Evolutionary conservation across 1,140 invertebrate species (phyloP).

Genomic region (Drosophila sturtevanti): DNA sequence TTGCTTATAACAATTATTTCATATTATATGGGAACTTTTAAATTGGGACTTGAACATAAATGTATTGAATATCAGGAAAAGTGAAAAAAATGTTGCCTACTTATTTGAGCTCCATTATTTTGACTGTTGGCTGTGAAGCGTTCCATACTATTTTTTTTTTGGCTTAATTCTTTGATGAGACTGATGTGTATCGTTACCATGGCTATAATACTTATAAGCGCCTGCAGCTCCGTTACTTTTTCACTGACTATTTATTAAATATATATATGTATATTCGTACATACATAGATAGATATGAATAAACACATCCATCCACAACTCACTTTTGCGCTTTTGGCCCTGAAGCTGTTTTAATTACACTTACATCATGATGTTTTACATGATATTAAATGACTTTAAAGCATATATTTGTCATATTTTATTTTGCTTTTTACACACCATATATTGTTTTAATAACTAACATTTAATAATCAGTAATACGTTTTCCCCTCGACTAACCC

Average conservation of each 20-base stretch:
- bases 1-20: too few relatives aligned
- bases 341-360: conserved; percentile 36
- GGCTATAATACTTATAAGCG: background rate
- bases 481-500: background rate
- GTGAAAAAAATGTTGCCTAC: background rate
- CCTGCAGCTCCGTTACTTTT: background rate
- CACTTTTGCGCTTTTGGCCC: conserved; percentile 2
- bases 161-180: background rate
- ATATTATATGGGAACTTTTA: too few relatives aligned
- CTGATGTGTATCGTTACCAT: background rate
- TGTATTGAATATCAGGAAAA: too few relatives aligned
- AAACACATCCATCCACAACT: background rate
- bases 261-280: background rate
- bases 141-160: background rate
- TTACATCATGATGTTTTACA: conserved; percentile 26
- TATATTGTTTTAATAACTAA: conserved; percentile 62
- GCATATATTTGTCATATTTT: conserved; percentile 3
- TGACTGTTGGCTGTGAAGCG: background rate
- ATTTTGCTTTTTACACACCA: conserved; percentile 25
- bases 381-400: conserved; percentile 34
- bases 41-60: too few relatives aligned
- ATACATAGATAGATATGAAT: too few relatives aligned
- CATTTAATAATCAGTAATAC: conserved; percentile 47
- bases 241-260: background rate
- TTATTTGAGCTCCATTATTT: background rate